A percentile compares a stretch with the other conserved stretches of the same genome.
Evolutionary conservation across 2,797 vertebrate genomes (phyloP).

Genomic region (Ctenosaura bakeri): DNA sequence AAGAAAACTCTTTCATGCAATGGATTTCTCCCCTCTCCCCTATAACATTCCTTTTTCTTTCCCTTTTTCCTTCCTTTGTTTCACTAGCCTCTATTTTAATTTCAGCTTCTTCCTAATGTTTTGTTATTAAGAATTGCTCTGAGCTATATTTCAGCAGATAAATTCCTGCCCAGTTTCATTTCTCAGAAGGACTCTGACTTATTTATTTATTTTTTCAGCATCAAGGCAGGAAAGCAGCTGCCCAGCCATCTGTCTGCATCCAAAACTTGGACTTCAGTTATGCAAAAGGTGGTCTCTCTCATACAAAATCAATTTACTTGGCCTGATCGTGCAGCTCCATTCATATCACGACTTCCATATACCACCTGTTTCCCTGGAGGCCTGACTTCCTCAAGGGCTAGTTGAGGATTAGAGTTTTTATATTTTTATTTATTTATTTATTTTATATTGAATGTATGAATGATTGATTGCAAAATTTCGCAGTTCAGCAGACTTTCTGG

Average conservation of each 20-base stretch:
- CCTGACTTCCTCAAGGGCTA: not conserved
- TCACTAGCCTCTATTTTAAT: not conserved
- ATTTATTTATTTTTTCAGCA: not conserved
- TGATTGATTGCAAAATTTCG: not conserved
- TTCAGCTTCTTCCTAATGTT: not conserved
- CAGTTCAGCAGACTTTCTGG: not conserved
- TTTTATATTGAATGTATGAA: no score
- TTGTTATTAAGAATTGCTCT: conserved; percentile 5
- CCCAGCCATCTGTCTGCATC: conserved; percentile 30
- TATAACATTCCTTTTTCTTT: not conserved
- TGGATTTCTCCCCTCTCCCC: no score
- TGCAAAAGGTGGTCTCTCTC: conserved; percentile 13
- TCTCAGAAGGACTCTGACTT: not conserved
- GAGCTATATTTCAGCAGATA: not conserved
- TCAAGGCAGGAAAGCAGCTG: conserved; percentile 34
- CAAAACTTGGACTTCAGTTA: conserved; percentile 22
- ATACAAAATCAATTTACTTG: conserved; percentile 9
- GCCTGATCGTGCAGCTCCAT: conserved; percentile 12
- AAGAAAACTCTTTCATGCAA: not conserved
- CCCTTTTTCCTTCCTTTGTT: not conserved
- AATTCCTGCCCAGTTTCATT: not conserved
- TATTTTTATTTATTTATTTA: no score
- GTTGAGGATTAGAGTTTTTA: not conserved
- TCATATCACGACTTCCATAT: conserved; percentile 6
- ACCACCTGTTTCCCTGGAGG: not conserved